Base-by-base conservation (phyloP, 2,113 vertebrate species). In the Corythoichthys intestinalis region DNA sequence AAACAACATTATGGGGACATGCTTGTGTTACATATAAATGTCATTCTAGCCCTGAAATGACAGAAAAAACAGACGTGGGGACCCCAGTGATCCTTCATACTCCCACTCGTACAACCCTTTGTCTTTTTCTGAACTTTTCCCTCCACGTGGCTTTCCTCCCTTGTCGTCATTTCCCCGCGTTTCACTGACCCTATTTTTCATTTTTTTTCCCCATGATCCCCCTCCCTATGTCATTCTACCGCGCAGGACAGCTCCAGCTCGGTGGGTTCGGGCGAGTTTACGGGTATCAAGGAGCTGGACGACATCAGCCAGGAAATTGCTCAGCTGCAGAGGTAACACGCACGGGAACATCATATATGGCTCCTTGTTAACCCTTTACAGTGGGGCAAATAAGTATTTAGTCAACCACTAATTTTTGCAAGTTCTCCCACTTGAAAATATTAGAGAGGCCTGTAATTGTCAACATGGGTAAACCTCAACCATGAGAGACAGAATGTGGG, bases 271-370 rank as follows among this genome's bases (percentile, higher is more conserved):
- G 96, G 95, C 28, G 97, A 99, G 70, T 97, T 98, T 72, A 96
- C 94, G 2, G 97, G 96, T 0, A 94, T 99, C 81, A 98, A 98
- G 76, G 97, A 99, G 67, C 91, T 98, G 58, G 97, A 99, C 57
- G 96, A 98, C 70, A 95, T 99, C 65, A 96, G 94, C 75, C 96
- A 98, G 78, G 97, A 99, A 88, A 96, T 98, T 1, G 93, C 94
- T 4, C 96, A 97, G 83, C 78, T 99, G 46, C 97, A 98, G 81
- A 96, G 97, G 97, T 98, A 83, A 87, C 41, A 28, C 20, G 20
- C 20, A 28, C 20, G 20, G 20, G 20, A 28, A 28, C 20, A 28
- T 28, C 20, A 28, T 28, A 28, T 28, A 28, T 28, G 20, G 20
- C 20, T 28, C 20, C 20, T 28, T 28, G 20, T 28, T 28, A 28